Percentiles rank a stretch among this genome's conserved stretches.
These are phyloP conservation scores for Drosophila robusta DNA, from an alignment of 2,888 invertebrate species.

Conservation along the genomic window DNA sequence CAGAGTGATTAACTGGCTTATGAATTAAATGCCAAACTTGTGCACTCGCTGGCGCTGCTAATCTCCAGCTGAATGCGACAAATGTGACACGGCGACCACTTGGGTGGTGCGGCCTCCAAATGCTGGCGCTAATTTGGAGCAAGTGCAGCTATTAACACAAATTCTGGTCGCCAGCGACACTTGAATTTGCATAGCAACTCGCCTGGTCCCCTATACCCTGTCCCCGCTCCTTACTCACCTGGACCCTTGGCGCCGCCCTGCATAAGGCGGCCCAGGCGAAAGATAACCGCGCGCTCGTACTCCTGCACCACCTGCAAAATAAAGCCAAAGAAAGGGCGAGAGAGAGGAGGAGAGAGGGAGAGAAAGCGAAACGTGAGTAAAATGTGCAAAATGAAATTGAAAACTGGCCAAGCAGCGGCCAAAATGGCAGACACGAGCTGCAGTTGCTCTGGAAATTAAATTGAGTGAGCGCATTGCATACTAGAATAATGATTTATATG, in stretches of 20 bases:
- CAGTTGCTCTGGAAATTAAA: constrained; percentile 20
- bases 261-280: constrained; percentile 94
- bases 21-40: constrained; percentile 7
- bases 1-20: constrained; percentile 7
- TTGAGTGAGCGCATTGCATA: constrained; percentile 17
- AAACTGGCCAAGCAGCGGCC: constrained; percentile 24
- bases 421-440: constrained; percentile 20
- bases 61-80: constrained; percentile 21
- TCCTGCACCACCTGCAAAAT: constrained; percentile 94
- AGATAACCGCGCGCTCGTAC: constrained; percentile 98
- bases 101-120: constrained; percentile 42
- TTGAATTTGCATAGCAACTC: constrained; percentile 71
- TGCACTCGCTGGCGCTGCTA: constrained; percentile 1
- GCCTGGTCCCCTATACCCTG: no score
- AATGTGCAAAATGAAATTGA: constrained; percentile 48
- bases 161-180: constrained; percentile 64
- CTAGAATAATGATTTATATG: constrained; percentile 23
- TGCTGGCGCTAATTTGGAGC: constrained; percentile 77
- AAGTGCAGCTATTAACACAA: constrained; percentile 83
- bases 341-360: neutral
- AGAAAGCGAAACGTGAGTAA: constrained; percentile 18
- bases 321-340: constrained; percentile 11
- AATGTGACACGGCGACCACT: constrained; percentile 25
- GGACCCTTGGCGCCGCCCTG: constrained; percentile 97
- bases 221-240: constrained; percentile 86